Base-by-base conservation (phyloP, 2,113 vertebrate species). In the Thalassarche chlororhynchos region DNA sequence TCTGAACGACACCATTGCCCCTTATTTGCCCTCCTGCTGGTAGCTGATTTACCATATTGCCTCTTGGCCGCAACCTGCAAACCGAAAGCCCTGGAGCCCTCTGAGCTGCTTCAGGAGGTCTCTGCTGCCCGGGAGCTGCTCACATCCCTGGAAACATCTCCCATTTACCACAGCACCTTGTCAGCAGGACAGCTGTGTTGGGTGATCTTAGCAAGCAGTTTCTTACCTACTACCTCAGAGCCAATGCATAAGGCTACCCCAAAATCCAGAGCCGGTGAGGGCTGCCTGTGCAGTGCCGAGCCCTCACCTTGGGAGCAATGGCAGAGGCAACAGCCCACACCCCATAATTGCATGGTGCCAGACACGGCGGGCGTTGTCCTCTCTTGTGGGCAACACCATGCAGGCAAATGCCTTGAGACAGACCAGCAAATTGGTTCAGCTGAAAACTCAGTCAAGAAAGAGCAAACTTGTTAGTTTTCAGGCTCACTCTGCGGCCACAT, bases 271-370 rank as follows among this genome's bases (percentile, higher is more conserved):
- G 23, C 12, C 2, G 9, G 28, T 12, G 38, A 61, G 32, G 36
- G 58, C 26, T 54, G 38, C 32, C 34, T 58, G 57, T 26, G 28
- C 36, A 64, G 19, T 20, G 29, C 34, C 2, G 0, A 54, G 40
- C 46, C 20, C 31, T 69, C 12, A 3, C 20, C 44, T 25, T 32
- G 38, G 26, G 44, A 76, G n/a, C 7, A 5, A 38, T 1, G 2
- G 19, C 2, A 1, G 52, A 68, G 28, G 31, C 2, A 13, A 61
- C 29, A 80, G 49, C 24, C 51, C 20, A 2, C 3, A 42, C n/a
- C 25, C 31, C 11, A 3, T 6, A 28, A 9, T 20, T 31, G 20
- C 15, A 4, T 0, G 0, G 17, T 49, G 16, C 10, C 23, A 24
- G 52, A 51, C 61, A 80, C 26, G 40, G 34, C 2, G 7, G 34